phyloP scores from a whole-genome alignment of 2,113 vertebrate genomes.

The Epinephelus lanceolatus region DNA sequence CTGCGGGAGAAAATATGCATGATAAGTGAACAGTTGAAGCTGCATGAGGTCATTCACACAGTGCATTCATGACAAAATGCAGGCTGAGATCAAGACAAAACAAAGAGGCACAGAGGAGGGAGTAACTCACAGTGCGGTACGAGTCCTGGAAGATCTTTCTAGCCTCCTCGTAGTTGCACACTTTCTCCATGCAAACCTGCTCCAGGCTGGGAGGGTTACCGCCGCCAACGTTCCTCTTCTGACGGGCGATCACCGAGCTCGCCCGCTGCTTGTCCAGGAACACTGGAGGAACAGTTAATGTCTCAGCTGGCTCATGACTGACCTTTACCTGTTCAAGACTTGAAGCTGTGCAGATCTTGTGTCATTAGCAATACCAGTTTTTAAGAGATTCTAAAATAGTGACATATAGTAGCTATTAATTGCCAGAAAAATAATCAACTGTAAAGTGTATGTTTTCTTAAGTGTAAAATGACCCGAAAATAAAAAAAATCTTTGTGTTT shows the following conservation, averaged over 20 bases:
- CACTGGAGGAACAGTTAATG: slow-evolving; percentile 54
- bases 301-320: slow-evolving; percentile 13
- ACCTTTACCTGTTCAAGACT: neutral
- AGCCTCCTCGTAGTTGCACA: slow-evolving; percentile 91
- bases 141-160: slow-evolving; percentile 88
- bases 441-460: no score
- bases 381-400: neutral
- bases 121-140: slow-evolving; percentile 84
- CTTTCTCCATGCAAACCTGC: slow-evolving; percentile 88
- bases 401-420: no score
- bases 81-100: neutral
- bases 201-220: slow-evolving; percentile 83
- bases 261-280: slow-evolving; percentile 83
- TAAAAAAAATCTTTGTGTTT: no score
- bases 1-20: slow-evolving; percentile 67
- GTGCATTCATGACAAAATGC: neutral
- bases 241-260: slow-evolving; percentile 76
- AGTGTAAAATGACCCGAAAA: no score
- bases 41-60: neutral
- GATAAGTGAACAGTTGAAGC: slow-evolving; percentile 8
- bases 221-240: slow-evolving; percentile 71
- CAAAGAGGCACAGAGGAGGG: neutral
- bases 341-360: neutral
- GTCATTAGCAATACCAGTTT: neutral
- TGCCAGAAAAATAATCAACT: neutral